Conservation (phyloP, 2,113 vertebrate genomes). For the Arizona elegans region DNA sequence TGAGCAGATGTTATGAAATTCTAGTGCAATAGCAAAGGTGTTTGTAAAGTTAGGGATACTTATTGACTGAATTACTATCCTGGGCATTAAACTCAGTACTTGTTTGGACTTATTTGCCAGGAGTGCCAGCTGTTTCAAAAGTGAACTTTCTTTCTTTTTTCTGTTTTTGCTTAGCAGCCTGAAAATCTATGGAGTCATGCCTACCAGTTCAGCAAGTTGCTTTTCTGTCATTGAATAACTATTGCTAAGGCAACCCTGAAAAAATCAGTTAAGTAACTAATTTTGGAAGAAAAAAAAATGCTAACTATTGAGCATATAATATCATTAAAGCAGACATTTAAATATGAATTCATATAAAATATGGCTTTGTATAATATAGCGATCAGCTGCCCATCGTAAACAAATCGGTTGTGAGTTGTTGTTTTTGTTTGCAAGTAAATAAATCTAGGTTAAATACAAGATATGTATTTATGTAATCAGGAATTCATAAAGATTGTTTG, state of each 20-base stretch:
- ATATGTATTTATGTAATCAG: neutral
- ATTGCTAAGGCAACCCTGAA: neutral
- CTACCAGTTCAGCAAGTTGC: neutral
- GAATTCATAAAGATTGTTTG: neutral
- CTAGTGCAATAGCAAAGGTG: neutral
- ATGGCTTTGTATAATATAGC: neutral
- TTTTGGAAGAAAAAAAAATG: neutral
- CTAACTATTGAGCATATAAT: neutral
- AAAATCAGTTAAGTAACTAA: neutral
- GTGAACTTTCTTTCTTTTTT: neutral
- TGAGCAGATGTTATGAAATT: neutral
- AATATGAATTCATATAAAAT: neutral
- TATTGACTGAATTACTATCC: neutral
- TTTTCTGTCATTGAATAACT: neutral
- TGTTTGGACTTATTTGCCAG: neutral
- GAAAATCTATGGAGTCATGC: neutral
- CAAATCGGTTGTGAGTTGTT: neutral
- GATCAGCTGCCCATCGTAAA: neutral
- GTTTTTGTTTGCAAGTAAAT: neutral
- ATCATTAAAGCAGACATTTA: neutral
- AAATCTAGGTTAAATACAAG: neutral
- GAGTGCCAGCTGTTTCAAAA: neutral
- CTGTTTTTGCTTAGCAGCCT: neutral
- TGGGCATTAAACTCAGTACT: neutral
- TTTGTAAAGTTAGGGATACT: neutral